Evolutionary conservation across 2,113 vertebrate species (phyloP).

Genomic region (Lepisosteus oculatus): DNA sequence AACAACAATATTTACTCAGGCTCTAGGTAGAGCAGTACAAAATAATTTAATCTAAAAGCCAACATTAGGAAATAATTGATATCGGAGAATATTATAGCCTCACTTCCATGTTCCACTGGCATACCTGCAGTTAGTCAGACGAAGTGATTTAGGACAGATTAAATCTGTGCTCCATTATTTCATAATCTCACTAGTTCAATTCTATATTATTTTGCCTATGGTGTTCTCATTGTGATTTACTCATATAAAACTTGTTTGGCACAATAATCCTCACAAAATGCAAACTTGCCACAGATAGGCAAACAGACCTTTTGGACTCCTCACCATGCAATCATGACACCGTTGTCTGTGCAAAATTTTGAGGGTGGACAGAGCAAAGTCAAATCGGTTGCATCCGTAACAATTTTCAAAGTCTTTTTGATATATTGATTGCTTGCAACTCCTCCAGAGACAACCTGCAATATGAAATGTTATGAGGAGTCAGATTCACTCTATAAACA

Average conservation of each 20-base stretch:
- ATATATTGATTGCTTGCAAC: conserved; percentile 94
- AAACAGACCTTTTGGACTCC: conserved; percentile 19
- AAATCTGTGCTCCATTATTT: too few species aligned
- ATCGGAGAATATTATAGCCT: too few species aligned
- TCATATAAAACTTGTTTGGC: too few species aligned
- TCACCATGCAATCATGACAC: conserved; percentile 95
- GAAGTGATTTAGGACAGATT: not conserved
- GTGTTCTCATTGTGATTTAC: too few species aligned
- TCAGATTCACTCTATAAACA: too few species aligned
- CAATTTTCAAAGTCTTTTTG: conserved; percentile 63
- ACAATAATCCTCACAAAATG: too few species aligned
- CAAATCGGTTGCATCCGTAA: conserved; percentile 72
- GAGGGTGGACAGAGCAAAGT: conserved; percentile 81
- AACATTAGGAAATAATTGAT: too few species aligned
- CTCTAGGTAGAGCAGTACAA: too few species aligned
- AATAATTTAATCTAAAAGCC: too few species aligned
- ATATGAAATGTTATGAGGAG: not conserved
- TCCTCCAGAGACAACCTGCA: conserved; percentile 87
- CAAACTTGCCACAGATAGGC: not conserved
- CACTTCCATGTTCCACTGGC: not conserved
- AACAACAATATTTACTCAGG: not conserved
- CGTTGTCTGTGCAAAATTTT: conserved; percentile 90
- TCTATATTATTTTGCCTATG: too few species aligned
- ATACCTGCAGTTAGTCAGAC: not conserved
- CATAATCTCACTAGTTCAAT: too few species aligned